Percentiles rank a stretch among this genome's conserved stretches.
Conservation (phyloP, 2,797 vertebrate species). For the Prunella strophiata region DNA sequence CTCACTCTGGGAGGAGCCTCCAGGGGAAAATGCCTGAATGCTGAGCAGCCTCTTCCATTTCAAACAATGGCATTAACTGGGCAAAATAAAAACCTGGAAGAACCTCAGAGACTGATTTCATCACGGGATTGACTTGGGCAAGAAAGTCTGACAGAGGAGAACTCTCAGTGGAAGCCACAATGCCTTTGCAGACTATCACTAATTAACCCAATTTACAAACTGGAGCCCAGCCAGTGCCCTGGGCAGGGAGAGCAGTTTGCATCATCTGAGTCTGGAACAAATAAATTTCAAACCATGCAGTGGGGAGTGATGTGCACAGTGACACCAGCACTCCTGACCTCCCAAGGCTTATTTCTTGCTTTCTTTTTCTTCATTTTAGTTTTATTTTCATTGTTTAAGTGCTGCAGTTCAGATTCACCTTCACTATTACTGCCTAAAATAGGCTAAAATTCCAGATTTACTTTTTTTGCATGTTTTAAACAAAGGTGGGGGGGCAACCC, state of each 20-base stretch:
- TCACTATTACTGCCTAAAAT: neutral
- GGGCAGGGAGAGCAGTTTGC: neutral
- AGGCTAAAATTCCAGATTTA: neutral
- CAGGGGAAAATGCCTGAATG: neutral
- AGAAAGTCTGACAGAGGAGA: neutral
- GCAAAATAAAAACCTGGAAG: neutral
- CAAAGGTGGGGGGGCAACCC: neutral
- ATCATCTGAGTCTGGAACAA: neutral
- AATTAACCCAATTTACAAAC: constrained; percentile 45
- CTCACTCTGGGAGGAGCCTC: neutral
- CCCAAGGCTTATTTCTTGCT: neutral
- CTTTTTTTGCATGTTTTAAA: neutral
- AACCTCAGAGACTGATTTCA: neutral
- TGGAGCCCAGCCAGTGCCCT: neutral
- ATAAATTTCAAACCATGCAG: neutral
- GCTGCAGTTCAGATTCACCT: neutral
- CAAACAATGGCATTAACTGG: neutral
- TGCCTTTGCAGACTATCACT: constrained; percentile 7
- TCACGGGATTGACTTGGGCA: neutral
- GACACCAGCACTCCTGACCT: neutral
- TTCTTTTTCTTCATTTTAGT: too few species aligned
- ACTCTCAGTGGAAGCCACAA: neutral
- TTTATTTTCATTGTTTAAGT: neutral
- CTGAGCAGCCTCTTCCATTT: neutral
- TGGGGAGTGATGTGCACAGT: neutral